phyloP scores from a whole-genome alignment of 2,113 vertebrate species.

The Apistogramma diplotaenia region DNA sequence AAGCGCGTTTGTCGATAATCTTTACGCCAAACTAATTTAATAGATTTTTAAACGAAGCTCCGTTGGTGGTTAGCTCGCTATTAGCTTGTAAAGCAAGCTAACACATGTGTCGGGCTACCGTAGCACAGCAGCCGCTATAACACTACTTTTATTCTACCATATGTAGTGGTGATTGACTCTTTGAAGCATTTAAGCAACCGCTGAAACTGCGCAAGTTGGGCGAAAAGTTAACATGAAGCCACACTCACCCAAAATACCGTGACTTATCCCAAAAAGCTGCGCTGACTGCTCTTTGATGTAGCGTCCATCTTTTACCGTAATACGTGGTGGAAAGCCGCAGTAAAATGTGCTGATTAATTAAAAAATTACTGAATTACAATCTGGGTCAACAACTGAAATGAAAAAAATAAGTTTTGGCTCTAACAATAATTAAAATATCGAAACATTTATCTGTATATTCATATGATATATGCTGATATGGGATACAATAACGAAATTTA shows the following conservation, averaged over 20 bases:
- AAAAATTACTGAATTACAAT: not conserved
- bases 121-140: not conserved
- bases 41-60: conserved; percentile 3
- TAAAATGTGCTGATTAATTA: rapidly evolving
- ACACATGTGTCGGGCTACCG: not conserved
- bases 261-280: not conserved
- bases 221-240: not conserved
- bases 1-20: rapidly evolving
- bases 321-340: not conserved
- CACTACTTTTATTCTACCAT: not conserved
- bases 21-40: not conserved
- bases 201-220: not conserved
- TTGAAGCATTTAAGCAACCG: not conserved
- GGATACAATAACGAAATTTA: not conserved
- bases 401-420: not conserved
- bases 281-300: not conserved
- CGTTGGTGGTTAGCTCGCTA: not conserved
- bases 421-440: not conserved
- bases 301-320: conserved; percentile 65
- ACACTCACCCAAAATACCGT: conserved; percentile 16
- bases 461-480: not conserved
- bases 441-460: not conserved
- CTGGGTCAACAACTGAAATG: not conserved
- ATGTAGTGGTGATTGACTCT: too few species aligned
- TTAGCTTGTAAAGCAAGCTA: conserved; percentile 6